Conservation (phyloP, 2,113 vertebrate genomes). For the Engraulis encrasicolus region DNA sequence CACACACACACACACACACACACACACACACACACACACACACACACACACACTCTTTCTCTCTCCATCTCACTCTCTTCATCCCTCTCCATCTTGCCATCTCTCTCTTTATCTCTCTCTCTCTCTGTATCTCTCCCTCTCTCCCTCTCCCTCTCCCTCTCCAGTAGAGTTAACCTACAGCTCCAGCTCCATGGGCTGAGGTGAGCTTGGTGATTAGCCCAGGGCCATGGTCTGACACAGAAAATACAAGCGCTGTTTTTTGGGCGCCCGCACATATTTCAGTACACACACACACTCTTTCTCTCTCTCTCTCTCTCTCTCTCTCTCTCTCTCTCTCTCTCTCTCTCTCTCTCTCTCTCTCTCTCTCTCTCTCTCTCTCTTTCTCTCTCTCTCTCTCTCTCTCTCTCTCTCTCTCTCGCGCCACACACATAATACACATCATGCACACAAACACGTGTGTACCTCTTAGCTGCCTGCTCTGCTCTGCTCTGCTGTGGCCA, state of each 20-base stretch:
- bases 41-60: background rate
- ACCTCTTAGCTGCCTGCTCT: background rate
- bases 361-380: too few species aligned
- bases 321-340: too few species aligned
- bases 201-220: conserved; percentile 2
- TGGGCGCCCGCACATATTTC: background rate
- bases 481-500: too few species aligned
- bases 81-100: too few species aligned
- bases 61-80: background rate
- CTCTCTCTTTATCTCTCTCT: background rate
- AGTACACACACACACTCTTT: too few species aligned
- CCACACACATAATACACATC: too few species aligned
- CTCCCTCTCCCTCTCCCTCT: background rate
- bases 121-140: background rate
- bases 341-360: too few species aligned
- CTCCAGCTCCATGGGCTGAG: background rate
- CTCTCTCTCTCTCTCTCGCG: too few species aligned
- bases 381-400: too few species aligned
- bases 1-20: background rate
- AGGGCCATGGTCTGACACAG: conserved; percentile 5
- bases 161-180: background rate
- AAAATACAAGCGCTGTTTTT: background rate
- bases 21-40: background rate
- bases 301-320: too few species aligned
- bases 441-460: too few species aligned